A percentile compares a stretch with the other conserved stretches of the same genome.
These are phyloP conservation scores for Belgica antarctica DNA, from an alignment of 2,888 invertebrate genomes.

Conservation along the genomic window DNA sequence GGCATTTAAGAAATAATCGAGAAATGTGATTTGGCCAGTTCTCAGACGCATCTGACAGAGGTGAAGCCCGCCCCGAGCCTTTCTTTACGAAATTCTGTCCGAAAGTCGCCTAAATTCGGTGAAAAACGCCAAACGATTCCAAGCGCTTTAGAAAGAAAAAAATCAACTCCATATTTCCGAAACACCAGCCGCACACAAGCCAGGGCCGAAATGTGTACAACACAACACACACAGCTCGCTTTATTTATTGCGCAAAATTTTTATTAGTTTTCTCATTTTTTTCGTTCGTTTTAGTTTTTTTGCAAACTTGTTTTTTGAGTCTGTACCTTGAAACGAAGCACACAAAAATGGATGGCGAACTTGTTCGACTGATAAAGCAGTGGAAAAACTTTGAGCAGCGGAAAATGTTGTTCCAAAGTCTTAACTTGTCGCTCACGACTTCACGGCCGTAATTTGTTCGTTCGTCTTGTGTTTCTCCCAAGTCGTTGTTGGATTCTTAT, in stretches of 20 bases:
- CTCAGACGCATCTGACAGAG: too few species aligned
- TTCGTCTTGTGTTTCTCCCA: too few species aligned
- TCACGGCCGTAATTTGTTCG: too few species aligned
- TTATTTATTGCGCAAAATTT: conserved; percentile 42
- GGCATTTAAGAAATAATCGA: background rate
- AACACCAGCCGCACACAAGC: conserved; percentile 28
- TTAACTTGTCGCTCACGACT: too few species aligned
- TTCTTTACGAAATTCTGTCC: background rate
- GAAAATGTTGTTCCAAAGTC: too few species aligned
- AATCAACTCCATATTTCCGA: conserved; percentile 28
- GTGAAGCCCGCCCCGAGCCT: background rate
- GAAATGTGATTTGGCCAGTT: background rate
- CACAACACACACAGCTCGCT: background rate
- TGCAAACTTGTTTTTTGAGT: conserved; percentile 35
- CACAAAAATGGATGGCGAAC: background rate
- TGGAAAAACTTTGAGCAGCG: background rate
- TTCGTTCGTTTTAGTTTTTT: conserved; percentile 2
- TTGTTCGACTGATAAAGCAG: background rate
- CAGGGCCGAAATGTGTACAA: conserved; percentile 28
- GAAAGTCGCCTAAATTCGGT: too few species aligned
- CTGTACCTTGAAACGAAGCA: conserved; percentile 27
- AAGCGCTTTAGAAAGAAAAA: conserved; percentile 2
- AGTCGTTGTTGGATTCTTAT: too few species aligned
- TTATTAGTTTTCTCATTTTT: conserved; percentile 40
- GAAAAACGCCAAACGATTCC: background rate